Base-by-base conservation (phyloP, 2,888 invertebrate genomes). In the Dicycla oo region DNA sequence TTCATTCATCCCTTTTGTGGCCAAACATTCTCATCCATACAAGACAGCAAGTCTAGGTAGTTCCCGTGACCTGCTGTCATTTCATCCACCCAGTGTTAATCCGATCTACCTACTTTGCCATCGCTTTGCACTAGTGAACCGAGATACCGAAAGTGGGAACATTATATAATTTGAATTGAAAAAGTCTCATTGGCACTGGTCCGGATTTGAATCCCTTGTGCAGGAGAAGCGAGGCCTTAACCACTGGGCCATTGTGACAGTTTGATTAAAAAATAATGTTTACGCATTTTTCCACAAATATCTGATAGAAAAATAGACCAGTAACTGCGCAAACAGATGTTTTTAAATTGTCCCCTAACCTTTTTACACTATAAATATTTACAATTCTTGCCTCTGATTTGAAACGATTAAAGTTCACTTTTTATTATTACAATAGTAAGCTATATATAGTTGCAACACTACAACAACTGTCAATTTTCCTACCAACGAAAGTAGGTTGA, bases 401-500 rank as follows among this genome's bases (percentile, higher is more conserved):
- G 18, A 38, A 18, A 57, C 11, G 34, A 34, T 34, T 3, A 34
- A 34, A n/a, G n/a, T n/a, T n/a, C n/a, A n/a, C n/a, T n/a, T n/a
- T n/a, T n/a, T n/a, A n/a, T n/a, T n/a, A n/a, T n/a, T n/a, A n/a
- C n/a, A n/a, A n/a, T n/a, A n/a, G n/a, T n/a, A n/a, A n/a, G n/a
- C n/a, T n/a, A n/a, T n/a, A n/a, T n/a, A 2, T 34, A 20, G 26
- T 80, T 63, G 76, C 70, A 81, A 67, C 76, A 80, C 68, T 64
- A 7, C 0, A 11, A 56, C 4, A 65, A 43, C 73, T 82, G 86
- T 87, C 85, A 85, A 40, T 73, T 75, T 78, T 82, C 68, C 83
- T 86, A 84, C 85, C 69, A 84, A 40, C 47, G 70, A 81, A 86
- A 69, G 79, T 88, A 85, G 87, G 87, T 80, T 81, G 84, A 81